These are phyloP conservation scores for Brachylomia viminalis DNA, from an alignment of 2,888 invertebrate genomes.

Conservation along the genomic window DNA sequence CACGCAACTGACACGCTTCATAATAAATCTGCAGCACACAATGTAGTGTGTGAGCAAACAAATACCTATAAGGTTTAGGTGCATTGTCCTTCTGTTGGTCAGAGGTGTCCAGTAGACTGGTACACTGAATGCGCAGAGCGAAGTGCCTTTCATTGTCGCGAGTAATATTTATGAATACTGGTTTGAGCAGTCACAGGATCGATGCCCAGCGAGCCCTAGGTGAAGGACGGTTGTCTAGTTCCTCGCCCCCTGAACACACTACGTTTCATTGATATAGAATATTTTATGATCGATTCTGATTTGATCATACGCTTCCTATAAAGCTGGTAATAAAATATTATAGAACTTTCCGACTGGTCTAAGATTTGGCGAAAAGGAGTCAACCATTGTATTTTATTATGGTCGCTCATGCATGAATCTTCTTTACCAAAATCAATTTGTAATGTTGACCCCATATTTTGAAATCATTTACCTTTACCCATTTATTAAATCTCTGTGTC, in stretches of 20 bases:
- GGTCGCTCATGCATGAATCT: background rate
- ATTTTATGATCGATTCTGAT: slow-evolving; percentile 10
- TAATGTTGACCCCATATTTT: background rate
- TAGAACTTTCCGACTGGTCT: background rate
- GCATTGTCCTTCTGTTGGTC: slow-evolving; percentile 75
- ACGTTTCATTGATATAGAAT: slow-evolving; percentile 75
- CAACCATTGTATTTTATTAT: background rate
- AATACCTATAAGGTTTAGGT: slow-evolving; percentile 67
- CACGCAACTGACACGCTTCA: slow-evolving; percentile 85
- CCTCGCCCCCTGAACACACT: slow-evolving; percentile 75
- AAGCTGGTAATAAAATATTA: background rate
- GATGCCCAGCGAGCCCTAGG: slow-evolving; percentile 86
- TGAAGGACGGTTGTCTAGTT: slow-evolving; percentile 87
- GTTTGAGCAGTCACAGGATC: slow-evolving; percentile 84
- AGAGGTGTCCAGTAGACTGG: slow-evolving; percentile 34
- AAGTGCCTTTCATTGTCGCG: slow-evolving; percentile 76
- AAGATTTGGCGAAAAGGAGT: background rate
- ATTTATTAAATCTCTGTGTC: slow-evolving; percentile 55
- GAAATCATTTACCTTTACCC: slow-evolving; percentile 35
- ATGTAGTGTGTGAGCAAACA: slow-evolving; percentile 71
- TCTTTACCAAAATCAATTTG: slow-evolving; percentile 13
- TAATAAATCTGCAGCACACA: slow-evolving; percentile 79
- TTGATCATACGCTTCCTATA: background rate
- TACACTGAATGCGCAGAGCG: slow-evolving; percentile 53
- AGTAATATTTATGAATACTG: slow-evolving; percentile 86